phyloP scores from a whole-genome alignment of 2,888 invertebrate genomes.

The Seira musarum region DNA sequence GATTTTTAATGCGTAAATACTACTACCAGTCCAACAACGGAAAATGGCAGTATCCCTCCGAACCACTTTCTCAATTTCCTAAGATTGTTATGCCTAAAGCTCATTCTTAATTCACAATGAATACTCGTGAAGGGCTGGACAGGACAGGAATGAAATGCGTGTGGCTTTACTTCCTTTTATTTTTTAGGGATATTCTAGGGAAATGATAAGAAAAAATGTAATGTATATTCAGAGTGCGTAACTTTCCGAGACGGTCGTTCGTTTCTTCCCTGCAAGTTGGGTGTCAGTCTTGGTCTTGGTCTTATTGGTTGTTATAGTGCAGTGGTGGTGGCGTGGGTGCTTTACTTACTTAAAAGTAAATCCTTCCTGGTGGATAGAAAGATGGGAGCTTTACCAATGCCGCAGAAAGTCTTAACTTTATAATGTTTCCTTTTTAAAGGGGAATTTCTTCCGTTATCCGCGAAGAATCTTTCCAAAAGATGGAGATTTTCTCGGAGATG shows the following conservation, averaged over 20 bases:
- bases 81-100: background rate
- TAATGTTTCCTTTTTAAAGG: background rate
- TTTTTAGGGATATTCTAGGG: background rate
- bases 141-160: background rate
- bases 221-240: slow-evolving; percentile 12
- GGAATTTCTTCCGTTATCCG: background rate
- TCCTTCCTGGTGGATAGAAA: slow-evolving; percentile 23
- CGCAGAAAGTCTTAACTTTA: background rate
- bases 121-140: background rate
- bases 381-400: background rate
- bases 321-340: slow-evolving; percentile 20
- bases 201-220: slow-evolving; percentile 4
- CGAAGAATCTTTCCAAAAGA: background rate
- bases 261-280: background rate
- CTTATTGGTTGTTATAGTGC: too few relatives aligned
- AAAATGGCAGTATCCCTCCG: too few relatives aligned
- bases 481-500: slow-evolving; percentile 6
- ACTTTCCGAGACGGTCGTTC: background rate
- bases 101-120: slow-evolving; percentile 4
- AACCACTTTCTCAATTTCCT: background rate
- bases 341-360: slow-evolving; percentile 48
- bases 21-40: background rate
- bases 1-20: slow-evolving; percentile 11
- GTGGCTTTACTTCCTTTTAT: background rate
- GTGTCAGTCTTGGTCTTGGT: background rate